phyloP scores from a whole-genome alignment of 35 echinoderm and acorn worm genomes.

The Lytechinus pictus region DNA sequence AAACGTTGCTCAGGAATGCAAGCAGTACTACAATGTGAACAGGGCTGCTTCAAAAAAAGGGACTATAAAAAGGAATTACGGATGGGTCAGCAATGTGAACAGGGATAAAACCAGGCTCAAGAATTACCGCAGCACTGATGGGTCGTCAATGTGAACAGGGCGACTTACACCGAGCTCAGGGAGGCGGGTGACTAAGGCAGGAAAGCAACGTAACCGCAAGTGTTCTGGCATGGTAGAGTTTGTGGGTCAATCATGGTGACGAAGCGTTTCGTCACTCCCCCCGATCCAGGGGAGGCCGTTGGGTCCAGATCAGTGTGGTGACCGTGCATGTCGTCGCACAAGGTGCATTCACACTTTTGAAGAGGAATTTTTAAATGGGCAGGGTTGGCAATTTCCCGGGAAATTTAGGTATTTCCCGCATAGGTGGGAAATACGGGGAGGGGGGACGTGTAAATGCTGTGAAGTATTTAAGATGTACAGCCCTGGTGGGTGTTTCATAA shows the following conservation, averaged over 20 bases:
- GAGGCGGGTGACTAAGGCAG: not conserved
- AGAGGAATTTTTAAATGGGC: too few species aligned
- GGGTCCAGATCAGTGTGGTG: not conserved
- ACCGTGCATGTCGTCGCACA: not conserved
- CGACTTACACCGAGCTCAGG: not conserved
- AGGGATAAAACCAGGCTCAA: too few species aligned
- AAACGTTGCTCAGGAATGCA: too few species aligned
- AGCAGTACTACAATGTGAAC: not conserved
- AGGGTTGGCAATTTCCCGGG: too few species aligned
- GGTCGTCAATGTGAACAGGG: not conserved
- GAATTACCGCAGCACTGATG: too few species aligned
- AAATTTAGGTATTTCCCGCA: too few species aligned
- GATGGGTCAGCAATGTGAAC: too few species aligned
- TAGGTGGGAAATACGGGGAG: too few species aligned
- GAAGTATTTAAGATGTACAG: too few species aligned
- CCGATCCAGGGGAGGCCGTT: not conserved
- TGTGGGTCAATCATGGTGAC: slow-evolving; percentile 16
- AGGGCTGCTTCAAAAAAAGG: not conserved
- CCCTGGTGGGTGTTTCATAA: too few species aligned
- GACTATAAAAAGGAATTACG: too few species aligned
- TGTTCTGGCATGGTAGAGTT: not conserved
- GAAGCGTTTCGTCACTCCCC: not conserved
- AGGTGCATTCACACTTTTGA: not conserved
- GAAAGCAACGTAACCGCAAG: slow-evolving; percentile 1
- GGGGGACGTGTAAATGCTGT: too few species aligned